Evolutionary conservation across 2,888 invertebrate genomes (phyloP), one percentile per base, ranked within the genome.

Genomic region (Chloroclysta siterata): DNA sequence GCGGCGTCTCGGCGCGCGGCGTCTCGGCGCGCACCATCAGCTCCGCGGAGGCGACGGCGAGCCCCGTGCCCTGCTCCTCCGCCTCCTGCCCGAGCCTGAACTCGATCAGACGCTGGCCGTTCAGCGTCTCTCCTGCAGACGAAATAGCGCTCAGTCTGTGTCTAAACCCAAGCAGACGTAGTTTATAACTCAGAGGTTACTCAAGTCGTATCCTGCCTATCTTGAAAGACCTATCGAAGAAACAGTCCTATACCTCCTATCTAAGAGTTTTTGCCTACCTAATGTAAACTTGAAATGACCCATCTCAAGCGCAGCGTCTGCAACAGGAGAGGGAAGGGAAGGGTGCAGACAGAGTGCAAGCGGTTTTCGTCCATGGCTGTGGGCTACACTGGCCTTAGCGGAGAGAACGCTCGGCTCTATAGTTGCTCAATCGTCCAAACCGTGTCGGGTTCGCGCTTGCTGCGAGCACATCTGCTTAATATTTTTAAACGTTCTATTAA

Each of bases 21-120:
- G 83, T 82, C 78, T 89, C 89, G 22, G 89, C 89, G 65, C 89
- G 84, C 71, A 97, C 94, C 95, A 97, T 97, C 71, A 98, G 94
- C 74, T 95, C 95, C 39, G 97, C 97, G 71, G 95, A 95, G 72
- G 95, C 95, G 72, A 98, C 96, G 72, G 95, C 93, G 72, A 97
- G 93, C 73, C 95, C 96, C 66, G 90, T 93, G 60, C 94, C 93
- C 63, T 84, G 83, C 47, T 83, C 94, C 66, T 81, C 82, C 54
- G 90, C 89, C 75, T 95, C 95, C 72, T 94, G 94, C 71, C 95
- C 95, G 79, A 96, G 95, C 60, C 96, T 95, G 90, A 98, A 98
- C 87, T 98, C 97, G 75, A 98, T 94, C 76, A 98, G 93, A 63
- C 96, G 95, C 87, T 98, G 97, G 56, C 97, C 96, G 84, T 97